A percentile compares a stretch with the other conserved stretches of the same genome.
Evolutionary conservation across 2,797 vertebrate genomes (phyloP).

Genomic region (Coracias cyanogaster): DNA sequence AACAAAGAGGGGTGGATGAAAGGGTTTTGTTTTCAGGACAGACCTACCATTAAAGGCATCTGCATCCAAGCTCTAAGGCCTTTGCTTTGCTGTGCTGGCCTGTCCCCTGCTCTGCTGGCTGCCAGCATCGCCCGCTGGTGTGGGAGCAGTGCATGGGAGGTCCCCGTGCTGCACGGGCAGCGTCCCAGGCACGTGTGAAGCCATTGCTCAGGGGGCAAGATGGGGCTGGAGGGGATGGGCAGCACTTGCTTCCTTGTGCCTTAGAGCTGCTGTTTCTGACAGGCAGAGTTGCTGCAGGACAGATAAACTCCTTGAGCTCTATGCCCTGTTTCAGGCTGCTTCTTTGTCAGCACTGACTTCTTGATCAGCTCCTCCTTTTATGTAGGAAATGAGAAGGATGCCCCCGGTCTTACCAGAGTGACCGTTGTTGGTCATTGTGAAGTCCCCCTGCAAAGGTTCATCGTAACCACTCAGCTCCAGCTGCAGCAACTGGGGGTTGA

Average conservation of each 20-base stretch:
- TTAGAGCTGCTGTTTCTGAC: background rate
- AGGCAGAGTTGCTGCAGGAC: background rate
- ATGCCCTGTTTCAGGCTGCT: background rate
- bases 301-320: background rate
- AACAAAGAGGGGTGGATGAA: background rate
- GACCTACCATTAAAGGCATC: background rate
- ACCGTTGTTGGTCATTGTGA: slow-evolving; percentile 90
- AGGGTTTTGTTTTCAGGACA: background rate
- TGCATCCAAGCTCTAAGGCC: background rate
- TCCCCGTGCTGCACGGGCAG: background rate
- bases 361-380: background rate
- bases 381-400: background rate
- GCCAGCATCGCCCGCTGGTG: background rate
- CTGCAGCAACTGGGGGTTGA: slow-evolving; percentile 77
- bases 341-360: background rate
- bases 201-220: background rate
- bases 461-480: slow-evolving; percentile 85
- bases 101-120: background rate
- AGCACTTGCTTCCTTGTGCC: background rate
- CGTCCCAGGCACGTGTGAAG: rapidly evolving
- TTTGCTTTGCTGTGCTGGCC: background rate
- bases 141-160: rapidly evolving
- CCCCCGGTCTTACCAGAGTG: slow-evolving; percentile 84
- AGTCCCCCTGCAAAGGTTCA: slow-evolving; percentile 50
- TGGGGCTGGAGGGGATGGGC: background rate